phyloP scores from a whole-genome alignment of 2,888 invertebrate species.

The Keiferia lycopersicella region DNA sequence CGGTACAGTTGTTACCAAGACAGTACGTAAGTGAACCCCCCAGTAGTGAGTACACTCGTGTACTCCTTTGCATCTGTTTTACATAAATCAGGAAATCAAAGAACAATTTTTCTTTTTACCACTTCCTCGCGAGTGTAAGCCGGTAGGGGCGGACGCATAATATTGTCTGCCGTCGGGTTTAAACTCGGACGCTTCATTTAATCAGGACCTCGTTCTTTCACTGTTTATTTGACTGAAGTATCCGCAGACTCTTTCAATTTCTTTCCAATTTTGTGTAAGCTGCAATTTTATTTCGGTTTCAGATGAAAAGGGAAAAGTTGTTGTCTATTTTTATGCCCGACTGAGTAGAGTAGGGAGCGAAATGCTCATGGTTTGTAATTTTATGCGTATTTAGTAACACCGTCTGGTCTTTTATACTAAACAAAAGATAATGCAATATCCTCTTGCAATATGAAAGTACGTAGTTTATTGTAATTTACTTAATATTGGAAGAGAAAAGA shows the following conservation, averaged over 20 bases:
- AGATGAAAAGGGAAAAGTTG: slow-evolving; percentile 25
- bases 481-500: slow-evolving; percentile 55
- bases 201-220: slow-evolving; percentile 58
- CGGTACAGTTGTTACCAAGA: slow-evolving; percentile 20
- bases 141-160: slow-evolving; percentile 46
- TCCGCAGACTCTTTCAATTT: slow-evolving; percentile 47
- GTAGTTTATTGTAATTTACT: slow-evolving; percentile 45
- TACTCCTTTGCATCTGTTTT: slow-evolving; percentile 39
- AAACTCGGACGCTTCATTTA: slow-evolving; percentile 62
- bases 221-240: slow-evolving; percentile 59
- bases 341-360: background rate
- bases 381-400: background rate
- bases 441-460: background rate
- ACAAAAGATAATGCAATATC: background rate
- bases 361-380: slow-evolving; percentile 1
- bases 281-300: slow-evolving; percentile 29
- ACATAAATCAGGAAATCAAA: slow-evolving; percentile 57
- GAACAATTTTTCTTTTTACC: slow-evolving; percentile 44
- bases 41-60: slow-evolving; percentile 3
- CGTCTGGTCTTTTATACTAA: background rate
- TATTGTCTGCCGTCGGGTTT: slow-evolving; percentile 53
- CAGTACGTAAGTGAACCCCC: slow-evolving; percentile 24
- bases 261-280: slow-evolving; percentile 35
- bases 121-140: slow-evolving; percentile 51
- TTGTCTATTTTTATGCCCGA: slow-evolving; percentile 17